Base-by-base conservation (phyloP, 2,888 invertebrate genomes). In the Alloplasta piceator region DNA sequence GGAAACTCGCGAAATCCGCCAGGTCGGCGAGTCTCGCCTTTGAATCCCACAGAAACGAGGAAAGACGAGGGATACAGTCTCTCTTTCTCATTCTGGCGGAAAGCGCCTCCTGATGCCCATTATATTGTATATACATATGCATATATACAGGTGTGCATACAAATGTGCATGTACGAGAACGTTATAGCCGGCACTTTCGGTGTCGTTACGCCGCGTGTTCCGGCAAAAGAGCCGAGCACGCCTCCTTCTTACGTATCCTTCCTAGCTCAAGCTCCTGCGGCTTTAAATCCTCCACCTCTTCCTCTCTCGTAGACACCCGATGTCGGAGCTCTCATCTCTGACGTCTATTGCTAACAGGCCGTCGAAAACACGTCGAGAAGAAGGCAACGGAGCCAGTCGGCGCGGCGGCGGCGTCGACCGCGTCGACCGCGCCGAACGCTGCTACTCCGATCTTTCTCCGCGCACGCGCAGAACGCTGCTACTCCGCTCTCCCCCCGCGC, bases 401-500 rank as follows among this genome's bases (percentile, higher is more conserved):
- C 75, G 64, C 66, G 64, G 74, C 79, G 64, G 70, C 70, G 71
- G n/a, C 56, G 52, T n/a, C n/a, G n/a, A n/a, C n/a, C n/a, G n/a
- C n/a, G n/a, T n/a, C n/a, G n/a, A n/a, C n/a, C n/a, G n/a, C n/a
- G n/a, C n/a, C n/a, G n/a, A n/a, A n/a, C n/a, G n/a, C n/a, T n/a
- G n/a, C n/a, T n/a, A n/a, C n/a, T n/a, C n/a, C n/a, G n/a, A n/a
- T n/a, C n/a, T n/a, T n/a, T n/a, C n/a, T n/a, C n/a, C n/a, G n/a
- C n/a, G n/a, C n/a, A n/a, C n/a, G n/a, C n/a, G n/a, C n/a, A n/a
- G n/a, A n/a, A n/a, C n/a, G n/a, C n/a, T 6, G 56, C 50, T 67
- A 76, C 76, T 80, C 80, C 80, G 76, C 76, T 80, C 80, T 80
- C 80, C 67, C 41, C 71, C n/a, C n/a, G n/a, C n/a, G n/a, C n/a